phyloP scores from a whole-genome alignment of 2,113 vertebrate genomes.

The Eupsittula cactorum region DNA sequence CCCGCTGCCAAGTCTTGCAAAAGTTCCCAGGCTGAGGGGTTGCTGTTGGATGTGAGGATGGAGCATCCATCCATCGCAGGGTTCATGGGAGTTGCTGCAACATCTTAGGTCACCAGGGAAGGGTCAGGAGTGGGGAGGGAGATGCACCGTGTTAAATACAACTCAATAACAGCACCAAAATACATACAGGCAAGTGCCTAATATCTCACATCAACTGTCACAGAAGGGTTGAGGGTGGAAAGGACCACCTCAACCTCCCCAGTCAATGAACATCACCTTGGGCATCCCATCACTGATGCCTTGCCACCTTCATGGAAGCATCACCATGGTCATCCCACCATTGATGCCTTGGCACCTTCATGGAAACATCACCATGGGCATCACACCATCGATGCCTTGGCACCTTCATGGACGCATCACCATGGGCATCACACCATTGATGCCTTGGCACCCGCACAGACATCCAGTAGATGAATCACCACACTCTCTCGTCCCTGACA shows the following conservation, averaged over 20 bases:
- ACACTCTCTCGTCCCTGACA: accelerated
- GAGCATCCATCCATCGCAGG: neutral
- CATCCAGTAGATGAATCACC: neutral
- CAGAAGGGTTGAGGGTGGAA: neutral
- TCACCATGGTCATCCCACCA: neutral
- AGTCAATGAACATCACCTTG: accelerated
- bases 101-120: neutral
- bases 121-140: neutral
- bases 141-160: accelerated
- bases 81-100: neutral
- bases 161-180: neutral
- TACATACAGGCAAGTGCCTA: neutral
- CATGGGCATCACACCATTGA: neutral
- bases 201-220: neutral
- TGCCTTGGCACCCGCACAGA: neutral
- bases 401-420: neutral
- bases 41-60: neutral
- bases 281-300: neutral
- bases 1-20: conserved; percentile 57
- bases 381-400: neutral
- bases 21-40: conserved; percentile 61
- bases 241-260: neutral
- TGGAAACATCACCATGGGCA: neutral
- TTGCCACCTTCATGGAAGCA: neutral
- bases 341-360: neutral